A percentile compares a stretch with the other conserved stretches of the same genome.
phyloP scores from a whole-genome alignment of 2,113 vertebrate species.

The Gorsachius goisagi region DNA sequence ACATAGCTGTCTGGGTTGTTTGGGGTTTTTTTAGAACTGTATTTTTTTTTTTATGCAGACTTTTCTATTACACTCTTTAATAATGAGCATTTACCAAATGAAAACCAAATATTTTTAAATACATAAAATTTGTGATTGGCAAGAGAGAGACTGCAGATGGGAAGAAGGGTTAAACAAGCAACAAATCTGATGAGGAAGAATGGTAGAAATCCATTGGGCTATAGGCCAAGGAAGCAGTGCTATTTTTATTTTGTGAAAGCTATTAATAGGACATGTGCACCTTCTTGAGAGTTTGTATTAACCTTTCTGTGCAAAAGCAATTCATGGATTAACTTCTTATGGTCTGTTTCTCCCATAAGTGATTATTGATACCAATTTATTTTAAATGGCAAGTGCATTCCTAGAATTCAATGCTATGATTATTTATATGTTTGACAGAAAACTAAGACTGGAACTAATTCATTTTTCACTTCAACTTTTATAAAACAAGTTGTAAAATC shows the following conservation, averaged over 20 bases:
- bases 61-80: background rate
- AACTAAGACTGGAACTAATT: slow-evolving; percentile 11
- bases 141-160: background rate
- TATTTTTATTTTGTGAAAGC: slow-evolving; percentile 45
- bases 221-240: slow-evolving; percentile 2
- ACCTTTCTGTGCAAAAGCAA: slow-evolving; percentile 30
- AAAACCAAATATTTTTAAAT: background rate
- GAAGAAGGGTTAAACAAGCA: slow-evolving; percentile 2
- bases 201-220: slow-evolving; percentile 45
- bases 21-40: background rate
- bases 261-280: slow-evolving; percentile 45
- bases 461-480: background rate
- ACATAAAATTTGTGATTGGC: background rate
- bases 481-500: background rate
- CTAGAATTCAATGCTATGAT: background rate
- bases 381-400: background rate
- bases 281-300: slow-evolving; percentile 32
- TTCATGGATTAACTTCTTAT: background rate
- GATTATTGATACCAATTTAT: background rate
- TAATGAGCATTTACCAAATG: background rate
- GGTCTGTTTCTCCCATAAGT: background rate
- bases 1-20: background rate
- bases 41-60: background rate
- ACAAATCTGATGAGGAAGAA: background rate
- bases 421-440: background rate